phyloP scores from a whole-genome alignment of 2,888 invertebrate genomes.

The Sarcophaga subvicina region DNA sequence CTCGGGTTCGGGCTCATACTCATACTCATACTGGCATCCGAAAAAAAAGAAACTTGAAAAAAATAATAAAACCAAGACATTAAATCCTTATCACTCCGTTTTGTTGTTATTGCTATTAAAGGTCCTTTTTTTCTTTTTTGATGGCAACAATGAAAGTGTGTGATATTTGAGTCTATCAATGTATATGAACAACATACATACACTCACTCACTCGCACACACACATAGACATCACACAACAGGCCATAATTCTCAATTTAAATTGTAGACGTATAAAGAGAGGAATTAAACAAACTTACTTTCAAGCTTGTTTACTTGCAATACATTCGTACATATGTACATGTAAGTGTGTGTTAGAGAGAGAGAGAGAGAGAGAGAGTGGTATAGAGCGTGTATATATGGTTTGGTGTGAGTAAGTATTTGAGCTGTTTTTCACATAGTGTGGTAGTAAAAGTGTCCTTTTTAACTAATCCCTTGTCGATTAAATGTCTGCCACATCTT shows the following conservation, averaged over 20 bases:
- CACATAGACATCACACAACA: conserved; percentile 20
- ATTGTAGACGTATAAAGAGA: conserved; percentile 66
- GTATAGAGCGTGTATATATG: conserved; percentile 9
- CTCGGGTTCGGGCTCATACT: neutral
- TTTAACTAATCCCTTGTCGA: conserved; percentile 78
- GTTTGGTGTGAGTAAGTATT: conserved; percentile 54
- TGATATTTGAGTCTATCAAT: conserved; percentile 58
- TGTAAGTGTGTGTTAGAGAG: neutral
- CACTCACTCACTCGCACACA: neutral
- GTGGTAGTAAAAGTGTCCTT: conserved; percentile 67
- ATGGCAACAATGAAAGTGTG: conserved; percentile 30
- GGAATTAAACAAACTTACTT: conserved; percentile 65
- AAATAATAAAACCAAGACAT: conserved; percentile 54
- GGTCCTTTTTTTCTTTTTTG: conserved; percentile 31
- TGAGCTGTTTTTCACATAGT: conserved; percentile 71
- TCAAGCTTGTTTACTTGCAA: conserved; percentile 18
- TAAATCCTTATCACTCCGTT: conserved; percentile 67
- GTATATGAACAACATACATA: neutral
- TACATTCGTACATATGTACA: neutral
- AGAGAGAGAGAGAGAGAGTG: neutral
- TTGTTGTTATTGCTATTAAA: conserved; percentile 63
- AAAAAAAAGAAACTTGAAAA: neutral
- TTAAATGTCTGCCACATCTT: conserved; percentile 73
- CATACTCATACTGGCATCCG: neutral
- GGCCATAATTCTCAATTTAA: conserved; percentile 71